Conservation (phyloP, 2,888 invertebrate genomes). For the Drosophila neotestacea region DNA sequence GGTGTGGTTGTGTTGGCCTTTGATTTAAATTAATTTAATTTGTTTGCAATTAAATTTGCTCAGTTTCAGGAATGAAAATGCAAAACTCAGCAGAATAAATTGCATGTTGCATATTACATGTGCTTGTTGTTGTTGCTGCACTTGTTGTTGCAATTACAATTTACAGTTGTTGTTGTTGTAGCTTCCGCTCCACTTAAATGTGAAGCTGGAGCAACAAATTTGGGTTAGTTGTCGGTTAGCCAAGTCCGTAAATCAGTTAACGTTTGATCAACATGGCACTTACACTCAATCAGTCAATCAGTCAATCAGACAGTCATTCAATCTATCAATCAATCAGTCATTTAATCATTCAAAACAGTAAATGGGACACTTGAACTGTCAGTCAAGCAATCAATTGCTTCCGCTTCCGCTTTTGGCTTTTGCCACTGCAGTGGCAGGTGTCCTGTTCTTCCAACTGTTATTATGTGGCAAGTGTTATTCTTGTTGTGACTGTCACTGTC, state of each 20-base stretch:
- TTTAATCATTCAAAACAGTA: neutral
- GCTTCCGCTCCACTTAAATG: slow-evolving; percentile 70
- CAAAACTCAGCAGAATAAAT: slow-evolving; percentile 22
- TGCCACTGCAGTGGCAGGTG: too few relatives aligned
- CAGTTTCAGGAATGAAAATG: slow-evolving; percentile 14
- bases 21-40: slow-evolving; percentile 20
- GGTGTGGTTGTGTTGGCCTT: neutral
- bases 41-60: slow-evolving; percentile 51
- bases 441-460: too few relatives aligned
- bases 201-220: slow-evolving; percentile 37
- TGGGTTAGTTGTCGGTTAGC: slow-evolving; percentile 54
- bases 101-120: neutral
- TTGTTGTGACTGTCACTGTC: neutral
- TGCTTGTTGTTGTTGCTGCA: slow-evolving; percentile 8
- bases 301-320: neutral
- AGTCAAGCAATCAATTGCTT: slow-evolving; percentile 56
- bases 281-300: neutral
- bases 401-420: slow-evolving; percentile 54
- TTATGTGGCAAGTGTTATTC: neutral
- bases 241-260: slow-evolving; percentile 57
- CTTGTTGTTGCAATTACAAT: slow-evolving; percentile 3
- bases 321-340: neutral
- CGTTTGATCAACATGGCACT: slow-evolving; percentile 37
- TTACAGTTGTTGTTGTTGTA: slow-evolving; percentile 18
- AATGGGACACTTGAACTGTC: neutral